Conservation (phyloP, 2,888 invertebrate genomes). For the Drosophila cracens region DNA sequence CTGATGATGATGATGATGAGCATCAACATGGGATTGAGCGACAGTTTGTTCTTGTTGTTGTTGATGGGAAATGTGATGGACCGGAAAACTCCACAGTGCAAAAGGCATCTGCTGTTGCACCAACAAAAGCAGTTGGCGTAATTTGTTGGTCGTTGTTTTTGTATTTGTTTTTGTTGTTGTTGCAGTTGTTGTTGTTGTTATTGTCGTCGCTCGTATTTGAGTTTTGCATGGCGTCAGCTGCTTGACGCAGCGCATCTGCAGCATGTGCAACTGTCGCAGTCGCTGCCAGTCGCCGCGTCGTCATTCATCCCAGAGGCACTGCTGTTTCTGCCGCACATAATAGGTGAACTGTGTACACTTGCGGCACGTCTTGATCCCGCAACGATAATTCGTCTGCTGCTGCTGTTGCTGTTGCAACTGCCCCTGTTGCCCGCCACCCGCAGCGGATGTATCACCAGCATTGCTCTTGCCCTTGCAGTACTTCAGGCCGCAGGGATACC, state of each 20-base stretch:
- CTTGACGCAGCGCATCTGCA: slow-evolving; percentile 65
- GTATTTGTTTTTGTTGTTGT: slow-evolving; percentile 31
- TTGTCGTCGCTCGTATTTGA: slow-evolving; percentile 9
- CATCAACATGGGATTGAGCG: slow-evolving; percentile 19
- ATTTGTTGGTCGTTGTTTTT: slow-evolving; percentile 77
- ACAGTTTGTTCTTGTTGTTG: slow-evolving; percentile 23
- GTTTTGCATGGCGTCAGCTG: slow-evolving; percentile 18
- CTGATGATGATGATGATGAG: slow-evolving; percentile 38
- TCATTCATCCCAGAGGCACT: slow-evolving; percentile 93
- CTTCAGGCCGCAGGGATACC: slow-evolving; percentile 98
- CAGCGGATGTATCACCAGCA: slow-evolving; percentile 70
- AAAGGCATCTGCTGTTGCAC: slow-evolving; percentile 78
- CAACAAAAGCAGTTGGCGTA: slow-evolving; percentile 78
- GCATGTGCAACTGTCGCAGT: slow-evolving; percentile 78
- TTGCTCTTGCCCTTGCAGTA: slow-evolving; percentile 94
- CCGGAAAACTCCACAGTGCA: slow-evolving; percentile 78
- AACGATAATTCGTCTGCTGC: slow-evolving; percentile 90
- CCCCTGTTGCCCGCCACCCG: slow-evolving; percentile 36
- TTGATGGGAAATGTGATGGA: slow-evolving; percentile 73
- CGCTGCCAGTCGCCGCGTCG: slow-evolving; percentile 84
- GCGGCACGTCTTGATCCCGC: slow-evolving; percentile 97
- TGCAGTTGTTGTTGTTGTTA: slow-evolving; percentile 33
- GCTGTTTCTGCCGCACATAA: slow-evolving; percentile 92
- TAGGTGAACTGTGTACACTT: slow-evolving; percentile 95
- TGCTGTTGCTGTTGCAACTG: slow-evolving; percentile 55